phyloP scores from a whole-genome alignment of 1,140 invertebrate genomes.

The Drosophila littoralis region DNA sequence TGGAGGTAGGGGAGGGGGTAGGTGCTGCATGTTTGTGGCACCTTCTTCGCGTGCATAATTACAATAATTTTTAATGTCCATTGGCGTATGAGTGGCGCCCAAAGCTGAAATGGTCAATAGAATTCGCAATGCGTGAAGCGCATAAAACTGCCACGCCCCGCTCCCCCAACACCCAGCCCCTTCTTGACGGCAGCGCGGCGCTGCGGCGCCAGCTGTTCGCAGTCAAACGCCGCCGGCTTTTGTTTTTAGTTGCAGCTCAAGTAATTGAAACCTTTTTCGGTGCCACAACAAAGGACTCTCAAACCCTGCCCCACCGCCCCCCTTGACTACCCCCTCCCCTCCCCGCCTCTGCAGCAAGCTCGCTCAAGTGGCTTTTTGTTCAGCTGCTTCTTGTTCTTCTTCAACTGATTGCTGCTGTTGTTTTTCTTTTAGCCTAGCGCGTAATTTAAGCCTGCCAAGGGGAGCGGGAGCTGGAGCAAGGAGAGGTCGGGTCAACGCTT shows the following conservation, averaged over 20 bases:
- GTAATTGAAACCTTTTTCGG: conserved; percentile 78
- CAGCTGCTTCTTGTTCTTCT: neutral
- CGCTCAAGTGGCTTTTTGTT: conserved; percentile 39
- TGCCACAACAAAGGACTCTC: conserved; percentile 70
- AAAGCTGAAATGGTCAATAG: conserved; percentile 49
- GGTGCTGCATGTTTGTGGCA: conserved; percentile 55
- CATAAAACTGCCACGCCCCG: neutral
- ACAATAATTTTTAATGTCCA: conserved; percentile 55
- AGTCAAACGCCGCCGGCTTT: neutral
- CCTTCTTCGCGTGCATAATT: conserved; percentile 49
- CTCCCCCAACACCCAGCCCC: neutral
- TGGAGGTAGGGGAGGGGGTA: conserved; percentile 12
- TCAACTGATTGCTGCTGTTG: neutral
- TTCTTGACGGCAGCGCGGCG: neutral
- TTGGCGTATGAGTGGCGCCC: conserved; percentile 22
- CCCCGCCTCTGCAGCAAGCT: neutral
- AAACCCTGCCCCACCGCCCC: neutral
- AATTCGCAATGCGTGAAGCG: conserved; percentile 23
- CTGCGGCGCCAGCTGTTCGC: conserved; percentile 24
- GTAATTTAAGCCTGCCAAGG: conserved; percentile 63
- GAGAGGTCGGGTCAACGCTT: conserved; percentile 26
- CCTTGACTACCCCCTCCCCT: neutral
- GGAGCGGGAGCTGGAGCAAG: conserved; percentile 5
- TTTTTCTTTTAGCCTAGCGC: conserved; percentile 49
- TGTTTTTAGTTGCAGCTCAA: conserved; percentile 9